Base-by-base conservation (phyloP, 2,113 vertebrate genomes). In the Scomber scombrus region DNA sequence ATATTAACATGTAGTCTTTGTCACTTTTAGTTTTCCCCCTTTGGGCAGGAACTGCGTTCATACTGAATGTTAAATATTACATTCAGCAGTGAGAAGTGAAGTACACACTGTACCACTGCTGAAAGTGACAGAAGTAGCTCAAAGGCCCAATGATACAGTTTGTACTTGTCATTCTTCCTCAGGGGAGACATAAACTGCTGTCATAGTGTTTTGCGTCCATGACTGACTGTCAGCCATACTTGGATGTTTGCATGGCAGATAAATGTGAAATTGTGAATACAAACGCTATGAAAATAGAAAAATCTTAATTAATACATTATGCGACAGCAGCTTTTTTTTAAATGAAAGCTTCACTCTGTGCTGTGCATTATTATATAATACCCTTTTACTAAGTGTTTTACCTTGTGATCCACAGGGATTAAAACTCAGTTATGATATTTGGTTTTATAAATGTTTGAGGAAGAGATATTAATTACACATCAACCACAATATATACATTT, bases 61-160 rank as follows among this genome's bases (percentile, higher is more conserved):
- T 16, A 75, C 29, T 56, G 5, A 70, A 51, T 57, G 21, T 43
- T 57, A 2, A 62, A 45, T 16, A 81, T 62, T 19, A 23, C 16
- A 45, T 31, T 68, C 21, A 54, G 68, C 29, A 13, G 46, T 51
- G 51, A 14, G 66, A 18, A 40, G 23, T 51, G 15, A 15, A 72
- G 19, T 49, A 29, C 29, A 50, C 31, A n/a, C n/a, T n/a, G n/a
- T n/a, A n/a, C 16, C 55, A 23, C 49, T 52, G 6, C 19, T 34
- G 43, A 13, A 19, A 12, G 4, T 21, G 13, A 47, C 46, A 77
- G n/a, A 73, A 66, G 19, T 4, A 61, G 29, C 34, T 52, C 14
- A 47, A 61, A 61, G 67, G 75, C 15, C 43, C 15, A 66, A 31
- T 3, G 2, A 55, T 14, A 0, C 14, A 46, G 57, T 47, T 23